phyloP scores from a whole-genome alignment of 1,140 invertebrate species.

The Plutomurus gul region DNA sequence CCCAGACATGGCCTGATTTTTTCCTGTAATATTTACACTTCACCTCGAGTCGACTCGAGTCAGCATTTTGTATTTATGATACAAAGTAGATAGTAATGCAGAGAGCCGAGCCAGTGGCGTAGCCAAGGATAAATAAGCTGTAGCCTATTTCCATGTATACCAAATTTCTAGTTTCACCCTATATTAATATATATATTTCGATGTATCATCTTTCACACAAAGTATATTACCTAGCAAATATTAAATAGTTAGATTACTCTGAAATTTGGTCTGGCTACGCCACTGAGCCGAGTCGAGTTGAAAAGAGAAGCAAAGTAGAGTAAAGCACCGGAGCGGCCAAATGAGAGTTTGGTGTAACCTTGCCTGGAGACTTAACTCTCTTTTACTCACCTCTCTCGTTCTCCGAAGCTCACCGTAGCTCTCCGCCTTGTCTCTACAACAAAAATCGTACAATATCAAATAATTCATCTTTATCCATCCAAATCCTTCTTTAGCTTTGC shows the following conservation, averaged over 20 bases:
- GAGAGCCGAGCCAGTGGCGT: no score
- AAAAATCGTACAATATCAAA: no score
- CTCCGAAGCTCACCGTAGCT: neutral
- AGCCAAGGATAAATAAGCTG: no score
- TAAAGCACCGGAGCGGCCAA: slow-evolving; percentile 1
- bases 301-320: neutral
- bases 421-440: neutral
- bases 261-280: no score
- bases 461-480: slow-evolving; percentile 24
- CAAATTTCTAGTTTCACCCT: no score
- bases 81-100: neutral
- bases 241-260: no score
- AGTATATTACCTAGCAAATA: no score
- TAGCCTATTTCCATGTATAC: no score
- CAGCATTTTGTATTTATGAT: neutral
- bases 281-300: no score
- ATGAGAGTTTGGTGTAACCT: no score
- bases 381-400: neutral
- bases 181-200: no score
- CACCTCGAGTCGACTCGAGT: neutral
- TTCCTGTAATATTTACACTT: slow-evolving; percentile 25
- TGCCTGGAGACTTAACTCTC: neutral
- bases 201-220: no score
- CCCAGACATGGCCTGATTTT: slow-evolving; percentile 33
- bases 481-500: neutral